Percentiles rank a stretch among this genome's conserved stretches.
Evolutionary conservation across 1,140 invertebrate species (phyloP).

Genomic region (Drosophila virilis): DNA sequence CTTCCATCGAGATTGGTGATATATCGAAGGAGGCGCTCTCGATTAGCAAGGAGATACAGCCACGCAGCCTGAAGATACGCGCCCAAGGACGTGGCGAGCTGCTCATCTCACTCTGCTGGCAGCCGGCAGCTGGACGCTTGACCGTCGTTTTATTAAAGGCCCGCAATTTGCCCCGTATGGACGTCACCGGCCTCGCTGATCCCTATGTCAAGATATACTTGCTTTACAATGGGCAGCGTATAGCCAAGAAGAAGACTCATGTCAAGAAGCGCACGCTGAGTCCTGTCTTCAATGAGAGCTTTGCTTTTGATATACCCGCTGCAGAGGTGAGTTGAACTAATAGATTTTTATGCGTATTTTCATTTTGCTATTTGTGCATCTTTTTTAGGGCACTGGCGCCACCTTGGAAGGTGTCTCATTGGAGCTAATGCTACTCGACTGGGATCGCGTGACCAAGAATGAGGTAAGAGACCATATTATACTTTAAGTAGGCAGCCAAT

Average conservation of each 20-base stretch:
- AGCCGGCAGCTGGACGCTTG: conserved; percentile 94
- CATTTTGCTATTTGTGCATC: too few relatives aligned
- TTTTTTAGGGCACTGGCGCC: conserved; percentile 87
- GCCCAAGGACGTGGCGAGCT: conserved; percentile 95
- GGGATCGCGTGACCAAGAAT: conserved; percentile 99
- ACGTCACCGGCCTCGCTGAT: conserved; percentile 97
- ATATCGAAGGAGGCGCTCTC: conserved; percentile 91
- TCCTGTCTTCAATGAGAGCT: conserved; percentile 99
- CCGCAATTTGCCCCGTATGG: conserved; percentile 97
- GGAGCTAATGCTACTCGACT: conserved; percentile 97
- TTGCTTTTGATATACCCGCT: conserved; percentile 93
- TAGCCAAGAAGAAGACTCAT: conserved; percentile 99
- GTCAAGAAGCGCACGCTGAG: conserved; percentile 99
- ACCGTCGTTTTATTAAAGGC: conserved; percentile 97
- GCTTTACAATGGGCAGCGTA: conserved; percentile 97
- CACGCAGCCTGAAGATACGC: conserved; percentile 94
- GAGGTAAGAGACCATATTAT: conserved; percentile 88
- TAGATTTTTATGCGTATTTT: neutral
- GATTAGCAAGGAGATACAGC: conserved; percentile 93
- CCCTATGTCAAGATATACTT: conserved; percentile 98
- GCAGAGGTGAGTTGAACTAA: conserved; percentile 78
- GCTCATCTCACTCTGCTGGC: conserved; percentile 96
- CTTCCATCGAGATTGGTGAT: conserved; percentile 91
- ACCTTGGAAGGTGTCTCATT: conserved; percentile 95
- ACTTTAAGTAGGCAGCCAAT: conserved; percentile 17